Percentiles rank a stretch among this genome's conserved stretches.
Evolutionary conservation across 2,888 invertebrate species (phyloP).

Genomic region (Drosophila kambysellisi): DNA sequence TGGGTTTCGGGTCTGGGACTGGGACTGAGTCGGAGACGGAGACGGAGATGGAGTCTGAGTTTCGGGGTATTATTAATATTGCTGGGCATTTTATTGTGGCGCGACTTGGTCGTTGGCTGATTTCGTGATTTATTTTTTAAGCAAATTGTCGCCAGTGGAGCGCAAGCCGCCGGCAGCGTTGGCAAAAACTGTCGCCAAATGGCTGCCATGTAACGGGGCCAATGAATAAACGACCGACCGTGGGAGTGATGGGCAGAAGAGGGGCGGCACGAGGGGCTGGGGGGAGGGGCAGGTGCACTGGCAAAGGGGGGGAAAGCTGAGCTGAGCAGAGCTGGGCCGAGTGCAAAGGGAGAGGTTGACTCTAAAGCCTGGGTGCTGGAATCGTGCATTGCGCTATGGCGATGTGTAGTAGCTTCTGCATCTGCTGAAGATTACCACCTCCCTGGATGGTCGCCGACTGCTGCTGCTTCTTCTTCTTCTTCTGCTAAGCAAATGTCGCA

Average conservation of each 20-base stretch:
- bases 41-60: not conserved
- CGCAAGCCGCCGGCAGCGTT: constrained; percentile 31
- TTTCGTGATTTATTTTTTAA: constrained; percentile 83
- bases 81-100: constrained; percentile 66
- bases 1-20: not conserved
- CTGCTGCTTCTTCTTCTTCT: constrained; percentile 8
- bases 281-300: not conserved
- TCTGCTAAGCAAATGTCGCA: constrained; percentile 81
- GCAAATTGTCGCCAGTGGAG: constrained; percentile 80
- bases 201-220: constrained; percentile 77
- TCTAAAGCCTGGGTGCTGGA: constrained; percentile 30
- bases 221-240: constrained; percentile 63
- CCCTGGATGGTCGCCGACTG: constrained; percentile 42
- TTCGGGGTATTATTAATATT: constrained; percentile 63
- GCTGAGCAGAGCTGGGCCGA: not conserved
- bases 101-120: constrained; percentile 56
- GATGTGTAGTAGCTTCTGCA: constrained; percentile 57
- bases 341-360: constrained; percentile 15
- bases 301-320: not conserved
- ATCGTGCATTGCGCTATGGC: constrained; percentile 53
- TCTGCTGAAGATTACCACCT: constrained; percentile 71
- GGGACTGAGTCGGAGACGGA: not conserved
- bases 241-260: constrained; percentile 49
- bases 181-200: constrained; percentile 80
- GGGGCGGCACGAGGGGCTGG: constrained; percentile 32